phyloP scores from a whole-genome alignment of 2,888 invertebrate species.

The Apomyelois bistriatella region DNA sequence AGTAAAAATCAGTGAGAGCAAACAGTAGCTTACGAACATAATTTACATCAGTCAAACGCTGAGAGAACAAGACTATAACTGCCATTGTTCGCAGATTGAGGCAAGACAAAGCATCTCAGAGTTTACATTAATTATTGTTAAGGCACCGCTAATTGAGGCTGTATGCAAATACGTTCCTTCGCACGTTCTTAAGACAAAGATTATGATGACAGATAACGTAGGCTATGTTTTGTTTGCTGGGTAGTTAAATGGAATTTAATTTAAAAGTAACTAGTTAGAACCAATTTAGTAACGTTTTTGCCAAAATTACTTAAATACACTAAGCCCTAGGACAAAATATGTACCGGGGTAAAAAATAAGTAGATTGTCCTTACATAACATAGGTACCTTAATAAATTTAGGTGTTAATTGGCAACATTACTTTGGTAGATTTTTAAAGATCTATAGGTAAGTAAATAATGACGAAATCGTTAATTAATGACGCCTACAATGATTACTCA shows the following conservation, averaged over 20 bases:
- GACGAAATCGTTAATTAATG: background rate
- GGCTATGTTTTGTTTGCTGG: constrained; percentile 7
- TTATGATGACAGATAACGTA: constrained; percentile 24
- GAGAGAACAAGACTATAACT: constrained; percentile 14
- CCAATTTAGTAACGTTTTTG: too few relatives aligned
- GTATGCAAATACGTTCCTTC: constrained; percentile 25
- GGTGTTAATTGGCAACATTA: background rate
- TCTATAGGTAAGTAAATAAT: too few relatives aligned
- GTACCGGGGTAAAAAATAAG: too few relatives aligned
- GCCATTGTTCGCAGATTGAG: constrained; percentile 24
- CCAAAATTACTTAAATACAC: too few relatives aligned
- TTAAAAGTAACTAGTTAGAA: too few relatives aligned
- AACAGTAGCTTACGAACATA: constrained; percentile 14
- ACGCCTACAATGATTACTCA: background rate
- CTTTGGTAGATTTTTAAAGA: too few relatives aligned
- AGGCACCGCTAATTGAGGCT: constrained; percentile 38
- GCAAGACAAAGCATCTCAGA: constrained; percentile 28
- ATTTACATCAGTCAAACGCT: constrained; percentile 20
- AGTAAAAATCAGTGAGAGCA: background rate
- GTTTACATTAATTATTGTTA: constrained; percentile 38
- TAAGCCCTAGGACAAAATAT: too few relatives aligned
- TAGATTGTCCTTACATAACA: too few relatives aligned
- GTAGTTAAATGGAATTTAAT: too few relatives aligned
- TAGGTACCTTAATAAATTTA: too few relatives aligned
- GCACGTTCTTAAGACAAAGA: constrained; percentile 26